Evolutionary conservation across 2,888 invertebrate species (phyloP), one percentile per base, ranked within the genome.

Genomic region (Idaea biselata): DNA sequence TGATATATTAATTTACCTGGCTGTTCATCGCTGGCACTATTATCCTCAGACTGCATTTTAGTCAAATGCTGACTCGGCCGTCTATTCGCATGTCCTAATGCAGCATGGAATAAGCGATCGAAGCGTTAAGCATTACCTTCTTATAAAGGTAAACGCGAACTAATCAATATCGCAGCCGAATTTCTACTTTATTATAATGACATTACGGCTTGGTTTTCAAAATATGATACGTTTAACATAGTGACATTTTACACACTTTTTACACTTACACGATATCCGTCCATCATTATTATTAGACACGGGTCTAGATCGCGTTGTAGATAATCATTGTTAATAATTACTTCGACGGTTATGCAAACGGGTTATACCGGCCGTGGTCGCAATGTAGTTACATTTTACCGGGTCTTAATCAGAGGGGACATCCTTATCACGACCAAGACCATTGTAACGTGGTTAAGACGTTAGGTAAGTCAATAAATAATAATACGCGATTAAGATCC

Each of bases 31-130:
- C 93, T 94, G 80, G 93, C 94, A 84, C 94, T 95, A 80, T 95
- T 95, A 71, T 95, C 95, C 76, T 95, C 94, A 0, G 95, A 95
- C 65, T 93, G 93, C 72, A 94, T 92, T 85, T 95, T 95, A 72
- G 93, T 88, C 77, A 94, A 85, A 83, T 92, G 91, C 67, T 89
- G 91, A 74, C 91, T 90, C 70, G 93, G 84, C 73, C 93, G 83
- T 76, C 93, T 90, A 85, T 64, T 70, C 17, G 68, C 59, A 64
- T 85, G 80, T 87, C 86, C 90, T 90, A 88, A 59, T 56, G 88
- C 89, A 83, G 89, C 89, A 75, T 88, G 87, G 75, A 87, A 86
- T 80, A 77, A 81, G 83, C 84, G 77, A 75, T 69, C 11, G 71
- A 79, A 80, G 80, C 82, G 70, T 71, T 66, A 65, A 60, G 66